A percentile compares a stretch with the other conserved stretches of the same genome.
phyloP scores from a whole-genome alignment of 2,797 vertebrate species.

The Pangasius djambal region DNA sequence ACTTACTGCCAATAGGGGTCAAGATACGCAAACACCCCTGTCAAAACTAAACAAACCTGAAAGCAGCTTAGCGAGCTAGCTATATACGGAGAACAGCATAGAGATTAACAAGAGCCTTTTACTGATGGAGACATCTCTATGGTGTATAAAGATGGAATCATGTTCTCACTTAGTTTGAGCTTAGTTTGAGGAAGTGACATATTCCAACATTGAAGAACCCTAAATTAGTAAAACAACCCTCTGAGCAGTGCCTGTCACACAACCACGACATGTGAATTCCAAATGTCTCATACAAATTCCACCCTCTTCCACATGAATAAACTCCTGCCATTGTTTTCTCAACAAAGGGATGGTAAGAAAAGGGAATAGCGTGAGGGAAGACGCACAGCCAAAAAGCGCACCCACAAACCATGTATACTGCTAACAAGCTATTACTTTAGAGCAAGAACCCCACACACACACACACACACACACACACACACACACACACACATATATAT shows the following conservation, averaged over 20 bases:
- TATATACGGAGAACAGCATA: background rate
- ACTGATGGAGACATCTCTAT: background rate
- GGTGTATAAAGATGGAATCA: background rate
- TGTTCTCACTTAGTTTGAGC: background rate
- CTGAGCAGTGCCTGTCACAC: background rate
- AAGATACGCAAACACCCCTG: background rate
- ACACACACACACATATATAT: too few relatives aligned
- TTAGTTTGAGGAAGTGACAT: background rate
- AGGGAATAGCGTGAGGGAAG: background rate
- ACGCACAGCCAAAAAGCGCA: background rate
- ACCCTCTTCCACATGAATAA: background rate
- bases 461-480: too few relatives aligned
- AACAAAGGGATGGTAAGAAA: background rate
- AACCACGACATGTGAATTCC: too few relatives aligned
- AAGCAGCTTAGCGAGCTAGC: background rate
- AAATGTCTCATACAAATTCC: background rate
- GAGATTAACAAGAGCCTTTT: background rate
- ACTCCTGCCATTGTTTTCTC: background rate
- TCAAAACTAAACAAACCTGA: background rate
- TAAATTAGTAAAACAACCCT: background rate
- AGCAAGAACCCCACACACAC: background rate
- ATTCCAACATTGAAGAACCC: background rate
- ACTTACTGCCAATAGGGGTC: background rate
- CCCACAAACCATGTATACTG: background rate
- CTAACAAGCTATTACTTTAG: background rate